Evolutionary conservation across 2,888 invertebrate species (phyloP).

Genomic region (Erebia ligea): DNA sequence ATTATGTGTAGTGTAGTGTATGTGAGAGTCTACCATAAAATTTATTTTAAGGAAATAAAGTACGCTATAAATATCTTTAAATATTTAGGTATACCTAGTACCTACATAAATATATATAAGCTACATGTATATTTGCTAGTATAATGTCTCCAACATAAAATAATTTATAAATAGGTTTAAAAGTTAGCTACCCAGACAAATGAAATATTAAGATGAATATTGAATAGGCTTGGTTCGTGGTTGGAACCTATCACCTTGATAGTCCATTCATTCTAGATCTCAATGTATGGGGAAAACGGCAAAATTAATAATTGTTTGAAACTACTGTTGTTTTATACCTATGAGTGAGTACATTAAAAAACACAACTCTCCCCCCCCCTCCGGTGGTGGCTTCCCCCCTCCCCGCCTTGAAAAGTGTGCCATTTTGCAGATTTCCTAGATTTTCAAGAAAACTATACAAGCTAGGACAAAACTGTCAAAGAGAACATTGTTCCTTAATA

Average conservation of each 20-base stretch:
- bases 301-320: too few relatives aligned
- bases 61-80: neutral
- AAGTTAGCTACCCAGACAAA: neutral
- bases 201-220: slow-evolving; percentile 3
- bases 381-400: too few relatives aligned
- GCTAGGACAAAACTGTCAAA: too few relatives aligned
- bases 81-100: neutral
- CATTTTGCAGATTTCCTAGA: too few relatives aligned
- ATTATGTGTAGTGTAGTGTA: neutral
- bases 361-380: too few relatives aligned
- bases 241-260: slow-evolving; percentile 1
- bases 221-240: neutral
- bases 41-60: neutral
- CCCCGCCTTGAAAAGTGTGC: too few relatives aligned
- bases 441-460: too few relatives aligned
- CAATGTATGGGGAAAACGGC: too few relatives aligned
- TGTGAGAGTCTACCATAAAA: neutral
- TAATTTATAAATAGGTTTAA: neutral
- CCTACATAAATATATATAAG: neutral
- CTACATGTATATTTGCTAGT: neutral
- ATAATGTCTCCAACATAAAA: neutral
- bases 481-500: too few relatives aligned
- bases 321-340: too few relatives aligned
- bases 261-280: too few relatives aligned
- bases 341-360: too few relatives aligned